A percentile compares a stretch with the other conserved stretches of the same genome.
Evolutionary conservation across 2,113 vertebrate genomes (phyloP).

Genomic region (Sminthopsis crassicaudata): DNA sequence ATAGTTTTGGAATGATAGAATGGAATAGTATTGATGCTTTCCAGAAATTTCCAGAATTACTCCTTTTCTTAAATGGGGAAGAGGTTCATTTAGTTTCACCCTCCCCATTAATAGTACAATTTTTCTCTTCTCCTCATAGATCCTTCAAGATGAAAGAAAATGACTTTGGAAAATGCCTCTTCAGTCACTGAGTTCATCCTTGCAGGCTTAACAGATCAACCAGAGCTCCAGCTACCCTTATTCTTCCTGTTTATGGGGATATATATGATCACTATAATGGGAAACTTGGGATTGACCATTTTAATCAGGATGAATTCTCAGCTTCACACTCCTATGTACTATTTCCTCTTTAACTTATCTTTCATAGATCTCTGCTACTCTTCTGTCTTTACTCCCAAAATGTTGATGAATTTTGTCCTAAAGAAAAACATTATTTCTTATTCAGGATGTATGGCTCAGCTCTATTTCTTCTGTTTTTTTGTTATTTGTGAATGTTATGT

Average conservation of each 20-base stretch:
- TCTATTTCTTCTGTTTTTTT: constrained; percentile 66
- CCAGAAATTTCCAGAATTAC: background rate
- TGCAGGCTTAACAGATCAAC: constrained; percentile 38
- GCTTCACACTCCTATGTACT: constrained; percentile 67
- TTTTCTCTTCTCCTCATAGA: constrained; percentile 33
- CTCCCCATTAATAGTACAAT: background rate
- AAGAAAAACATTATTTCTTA: constrained; percentile 61
- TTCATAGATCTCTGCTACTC: constrained; percentile 66
- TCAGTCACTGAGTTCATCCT: constrained; percentile 57
- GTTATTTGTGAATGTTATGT: constrained; percentile 65
- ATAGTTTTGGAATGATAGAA: background rate
- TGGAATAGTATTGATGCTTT: background rate
- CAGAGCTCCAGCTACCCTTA: background rate
- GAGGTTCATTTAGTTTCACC: background rate
- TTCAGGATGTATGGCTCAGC: constrained; percentile 43
- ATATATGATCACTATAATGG: constrained; percentile 59
- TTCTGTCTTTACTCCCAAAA: constrained; percentile 66
- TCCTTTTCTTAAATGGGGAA: background rate
- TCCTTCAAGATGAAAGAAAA: constrained; percentile 32
- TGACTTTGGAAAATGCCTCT: constrained; percentile 55
- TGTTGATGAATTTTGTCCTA: constrained; percentile 48
- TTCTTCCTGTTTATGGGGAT: constrained; percentile 57
- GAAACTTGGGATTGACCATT: constrained; percentile 63
- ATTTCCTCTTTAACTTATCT: constrained; percentile 70
- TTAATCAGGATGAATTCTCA: constrained; percentile 52